Percentiles rank a stretch among this genome's conserved stretches.
These are phyloP conservation scores for Adelges cooleyi DNA, from an alignment of 1,140 invertebrate species.

Conservation along the genomic window DNA sequence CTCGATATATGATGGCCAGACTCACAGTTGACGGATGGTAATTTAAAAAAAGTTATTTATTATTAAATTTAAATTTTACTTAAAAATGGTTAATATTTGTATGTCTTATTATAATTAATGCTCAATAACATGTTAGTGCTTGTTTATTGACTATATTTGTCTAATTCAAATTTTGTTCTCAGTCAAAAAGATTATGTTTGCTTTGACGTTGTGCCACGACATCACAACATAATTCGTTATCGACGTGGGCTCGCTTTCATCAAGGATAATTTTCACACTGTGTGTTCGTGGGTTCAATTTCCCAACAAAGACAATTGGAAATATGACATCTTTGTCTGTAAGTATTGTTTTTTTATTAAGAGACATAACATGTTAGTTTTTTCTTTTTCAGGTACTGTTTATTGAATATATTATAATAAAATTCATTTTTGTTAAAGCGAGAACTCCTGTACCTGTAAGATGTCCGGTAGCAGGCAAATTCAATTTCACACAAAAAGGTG, in stretches of 20 bases:
- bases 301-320: constrained; percentile 72
- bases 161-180: constrained; percentile 35
- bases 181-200: constrained; percentile 96
- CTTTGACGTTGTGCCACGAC: constrained; percentile 88
- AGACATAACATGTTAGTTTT: not conserved
- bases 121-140: too few species aligned
- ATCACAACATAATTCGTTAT: constrained; percentile 92
- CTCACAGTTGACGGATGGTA: constrained; percentile 88
- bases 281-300: constrained; percentile 89
- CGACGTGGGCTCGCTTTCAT: constrained; percentile 81
- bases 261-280: constrained; percentile 77
- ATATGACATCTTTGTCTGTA: constrained; percentile 71
- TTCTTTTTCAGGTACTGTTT: not conserved
- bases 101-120: too few species aligned
- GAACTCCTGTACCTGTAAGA: constrained; percentile 80
- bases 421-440: constrained; percentile 46
- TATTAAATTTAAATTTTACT: too few species aligned
- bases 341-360: constrained; percentile 31
- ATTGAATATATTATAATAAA: constrained; percentile 5
- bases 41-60: too few species aligned
- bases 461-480: constrained; percentile 95
- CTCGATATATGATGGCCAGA: constrained; percentile 79
- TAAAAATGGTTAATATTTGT: too few species aligned
- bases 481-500: constrained; percentile 78
- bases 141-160: too few species aligned